Base-by-base conservation (phyloP, 2,888 invertebrate genomes). In the Cryptosula pallasiana region DNA sequence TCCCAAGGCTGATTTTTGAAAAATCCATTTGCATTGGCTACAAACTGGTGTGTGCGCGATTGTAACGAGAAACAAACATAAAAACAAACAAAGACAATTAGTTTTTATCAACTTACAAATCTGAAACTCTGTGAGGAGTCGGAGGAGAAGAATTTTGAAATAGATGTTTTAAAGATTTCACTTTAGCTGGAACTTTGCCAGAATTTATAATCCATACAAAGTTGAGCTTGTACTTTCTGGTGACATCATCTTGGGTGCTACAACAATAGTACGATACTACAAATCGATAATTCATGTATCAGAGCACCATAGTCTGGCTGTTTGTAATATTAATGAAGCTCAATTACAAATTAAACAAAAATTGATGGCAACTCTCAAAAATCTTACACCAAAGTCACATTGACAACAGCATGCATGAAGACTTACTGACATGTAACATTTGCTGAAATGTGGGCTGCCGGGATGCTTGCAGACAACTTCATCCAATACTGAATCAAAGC, bases 371-470 rank as follows among this genome's bases (percentile, higher is more conserved):
- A n/a, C n/a, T n/a, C n/a, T n/a, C n/a, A n/a, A n/a, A n/a, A n/a
- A n/a, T n/a, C n/a, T n/a, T n/a, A n/a, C n/a, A n/a, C n/a, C n/a
- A n/a, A n/a, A n/a, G n/a, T n/a, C n/a, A n/a, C n/a, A n/a, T n/a
- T n/a, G n/a, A n/a, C n/a, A n/a, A n/a, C n/a, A n/a, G n/a, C n/a
- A n/a, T n/a, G n/a, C n/a, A n/a, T n/a, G n/a, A n/a, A n/a, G n/a
- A n/a, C n/a, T n/a, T n/a, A 63, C 63, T 63, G 9, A 63, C 63
- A 63, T 63, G 63, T 63, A 63, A 63, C 63, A 63, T 63, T 34
- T 63, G 34, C 29, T 63, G 27, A 63, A 63, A n/a, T 63, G 63
- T 9, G 63, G 63, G 2, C 13, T 13, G 63, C 32, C 27, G 2
- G 16, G 13, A 2, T 27, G 20, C 13, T n/a, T 16, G 34, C 63